phyloP scores from a whole-genome alignment of 2,888 invertebrate species.

The Limnephilus auricula region DNA sequence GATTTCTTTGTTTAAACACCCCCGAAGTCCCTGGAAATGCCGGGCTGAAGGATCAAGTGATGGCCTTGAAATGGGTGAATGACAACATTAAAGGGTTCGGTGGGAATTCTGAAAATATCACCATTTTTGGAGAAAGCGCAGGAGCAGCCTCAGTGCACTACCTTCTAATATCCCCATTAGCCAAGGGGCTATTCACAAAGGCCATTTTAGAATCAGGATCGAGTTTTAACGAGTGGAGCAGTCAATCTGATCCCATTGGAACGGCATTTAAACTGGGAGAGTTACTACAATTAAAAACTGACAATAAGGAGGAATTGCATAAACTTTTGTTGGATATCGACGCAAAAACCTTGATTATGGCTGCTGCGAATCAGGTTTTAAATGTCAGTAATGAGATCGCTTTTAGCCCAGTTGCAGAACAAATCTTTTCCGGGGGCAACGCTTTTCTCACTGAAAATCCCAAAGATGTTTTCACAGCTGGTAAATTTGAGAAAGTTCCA shows the following conservation, averaged over 20 bases:
- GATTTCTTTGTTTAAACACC: slow-evolving; percentile 61
- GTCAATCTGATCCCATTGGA: slow-evolving; percentile 32
- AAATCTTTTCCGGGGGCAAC: neutral
- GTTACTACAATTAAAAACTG: slow-evolving; percentile 49
- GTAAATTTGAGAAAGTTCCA: slow-evolving; percentile 43
- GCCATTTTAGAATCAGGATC: slow-evolving; percentile 61
- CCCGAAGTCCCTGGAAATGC: slow-evolving; percentile 62
- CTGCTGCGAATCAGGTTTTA: slow-evolving; percentile 4
- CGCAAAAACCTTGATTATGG: slow-evolving; percentile 49
- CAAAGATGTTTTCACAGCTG: neutral
- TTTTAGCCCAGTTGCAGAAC: slow-evolving; percentile 48
- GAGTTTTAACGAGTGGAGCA: slow-evolving; percentile 52
- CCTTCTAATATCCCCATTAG: slow-evolving; percentile 48
- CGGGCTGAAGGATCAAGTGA: slow-evolving; percentile 63
- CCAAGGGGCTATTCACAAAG: slow-evolving; percentile 56
- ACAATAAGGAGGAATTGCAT: slow-evolving; percentile 42
- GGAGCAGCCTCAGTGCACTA: slow-evolving; percentile 58
- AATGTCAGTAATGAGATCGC: slow-evolving; percentile 1
- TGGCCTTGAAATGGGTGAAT: slow-evolving; percentile 62
- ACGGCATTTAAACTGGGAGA: slow-evolving; percentile 56
- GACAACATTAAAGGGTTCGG: slow-evolving; percentile 61
- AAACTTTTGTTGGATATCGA: slow-evolving; percentile 46
- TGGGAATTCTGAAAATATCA: slow-evolving; percentile 60
- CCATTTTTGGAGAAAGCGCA: slow-evolving; percentile 64
- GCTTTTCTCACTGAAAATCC: slow-evolving; percentile 39